A percentile compares a stretch with the other conserved stretches of the same genome.
These are phyloP conservation scores for Psilopsiagon aurifrons DNA, from an alignment of 2,113 vertebrate species.

Conservation along the genomic window DNA sequence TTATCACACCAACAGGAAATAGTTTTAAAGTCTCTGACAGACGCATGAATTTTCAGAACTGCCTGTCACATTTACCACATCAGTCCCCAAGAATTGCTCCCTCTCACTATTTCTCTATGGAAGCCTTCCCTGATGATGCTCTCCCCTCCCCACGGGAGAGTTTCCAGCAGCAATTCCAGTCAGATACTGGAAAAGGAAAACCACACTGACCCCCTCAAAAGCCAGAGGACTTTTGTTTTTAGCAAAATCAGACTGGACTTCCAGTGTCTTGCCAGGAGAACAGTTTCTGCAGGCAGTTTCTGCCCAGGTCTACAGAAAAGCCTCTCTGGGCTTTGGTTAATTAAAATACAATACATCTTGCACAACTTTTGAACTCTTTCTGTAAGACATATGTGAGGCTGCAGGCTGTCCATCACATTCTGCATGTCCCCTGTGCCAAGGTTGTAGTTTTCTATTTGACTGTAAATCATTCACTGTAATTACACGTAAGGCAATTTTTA, in stretches of 20 bases:
- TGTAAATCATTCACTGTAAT: constrained; percentile 34
- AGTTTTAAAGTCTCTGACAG: background rate
- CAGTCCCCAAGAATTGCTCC: background rate
- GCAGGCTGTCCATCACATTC: background rate
- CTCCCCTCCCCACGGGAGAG: background rate
- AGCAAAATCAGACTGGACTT: background rate
- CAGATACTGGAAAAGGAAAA: background rate
- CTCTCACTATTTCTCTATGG: background rate
- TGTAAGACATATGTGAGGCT: background rate
- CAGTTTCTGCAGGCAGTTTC: background rate
- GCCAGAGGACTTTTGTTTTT: background rate
- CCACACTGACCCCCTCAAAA: background rate
- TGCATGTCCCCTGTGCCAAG: background rate
- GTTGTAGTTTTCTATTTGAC: constrained; percentile 12
- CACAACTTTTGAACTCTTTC: constrained; percentile 26
- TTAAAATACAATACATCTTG: background rate
- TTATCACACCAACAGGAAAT: background rate
- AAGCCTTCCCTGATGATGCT: background rate
- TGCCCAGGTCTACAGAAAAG: background rate
- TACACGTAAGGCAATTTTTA: constrained; percentile 39
- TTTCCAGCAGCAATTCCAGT: background rate
- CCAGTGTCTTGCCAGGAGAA: background rate
- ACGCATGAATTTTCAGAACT: background rate
- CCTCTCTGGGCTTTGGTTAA: background rate
- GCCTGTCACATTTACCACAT: background rate